phyloP scores from a whole-genome alignment of 2,888 invertebrate species.

The Drosophila koepferae region DNA sequence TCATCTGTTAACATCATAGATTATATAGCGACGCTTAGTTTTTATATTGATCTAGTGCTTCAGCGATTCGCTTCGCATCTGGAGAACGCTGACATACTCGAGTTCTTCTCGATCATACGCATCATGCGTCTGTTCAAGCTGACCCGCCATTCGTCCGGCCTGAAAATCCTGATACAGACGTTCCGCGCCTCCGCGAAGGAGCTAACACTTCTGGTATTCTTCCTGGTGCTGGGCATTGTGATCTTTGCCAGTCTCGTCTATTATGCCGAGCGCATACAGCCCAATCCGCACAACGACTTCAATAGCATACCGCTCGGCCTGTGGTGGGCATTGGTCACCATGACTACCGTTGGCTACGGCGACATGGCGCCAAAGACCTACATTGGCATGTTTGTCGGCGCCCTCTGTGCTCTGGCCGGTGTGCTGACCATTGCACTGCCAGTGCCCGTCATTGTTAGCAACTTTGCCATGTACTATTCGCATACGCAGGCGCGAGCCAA shows the following conservation, averaged over 20 bases:
- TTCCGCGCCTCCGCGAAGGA: conserved; percentile 99
- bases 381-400: conserved; percentile 99
- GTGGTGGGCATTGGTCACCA: conserved; percentile 99
- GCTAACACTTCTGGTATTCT: conserved; percentile 97
- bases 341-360: conserved; percentile 99
- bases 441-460: conserved; percentile 99
- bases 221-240: conserved; percentile 98
- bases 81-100: conserved; percentile 97
- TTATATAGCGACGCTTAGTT: conserved; percentile 98
- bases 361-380: conserved; percentile 99
- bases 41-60: conserved; percentile 97
- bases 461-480: conserved; percentile 98
- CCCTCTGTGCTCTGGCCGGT: conserved; percentile 98
- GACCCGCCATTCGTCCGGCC: conserved; percentile 97
- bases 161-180: conserved; percentile 99
- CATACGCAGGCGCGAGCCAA: conserved; percentile 99
- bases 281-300: conserved; percentile 98
- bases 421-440: conserved; percentile 99
- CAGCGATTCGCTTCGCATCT: conserved; percentile 95
- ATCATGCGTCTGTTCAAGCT: conserved; percentile 99
- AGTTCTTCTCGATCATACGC: conserved; percentile 98
- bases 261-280: conserved; percentile 98
- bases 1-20: conserved; percentile 99
- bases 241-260: conserved; percentile 99
- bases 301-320: conserved; percentile 98